Conservation (phyloP, 2,797 vertebrate species). For the Typhlichthys subterraneus region DNA sequence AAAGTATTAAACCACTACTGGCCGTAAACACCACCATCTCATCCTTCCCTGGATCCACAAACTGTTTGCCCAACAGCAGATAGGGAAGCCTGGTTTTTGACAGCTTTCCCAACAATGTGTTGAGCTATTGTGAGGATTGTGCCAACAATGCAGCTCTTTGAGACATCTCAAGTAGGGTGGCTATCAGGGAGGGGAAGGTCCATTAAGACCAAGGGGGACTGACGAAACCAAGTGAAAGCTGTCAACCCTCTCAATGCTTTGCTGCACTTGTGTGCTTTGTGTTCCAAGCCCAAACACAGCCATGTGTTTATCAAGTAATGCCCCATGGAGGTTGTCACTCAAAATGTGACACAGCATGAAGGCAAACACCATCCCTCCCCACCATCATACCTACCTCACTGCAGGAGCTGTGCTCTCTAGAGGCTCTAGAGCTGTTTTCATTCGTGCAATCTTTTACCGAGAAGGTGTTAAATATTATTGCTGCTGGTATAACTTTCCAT, state of each 20-base stretch:
- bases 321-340: conserved; percentile 62
- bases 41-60: conserved; percentile 56
- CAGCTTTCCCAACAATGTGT: conserved; percentile 61
- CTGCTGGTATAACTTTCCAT: too few species aligned
- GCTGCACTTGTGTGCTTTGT: conserved; percentile 53
- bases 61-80: conserved; percentile 60
- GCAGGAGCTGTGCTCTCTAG: conserved; percentile 57
- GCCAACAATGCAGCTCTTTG: conserved; percentile 57
- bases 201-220: conserved; percentile 64
- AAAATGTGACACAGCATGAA: conserved; percentile 73
- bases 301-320: conserved; percentile 65
- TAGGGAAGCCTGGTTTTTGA: conserved; percentile 65
- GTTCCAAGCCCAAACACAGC: conserved; percentile 57
- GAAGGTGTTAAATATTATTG: conserved; percentile 60
- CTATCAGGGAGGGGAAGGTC: conserved; percentile 11
- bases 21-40: conserved; percentile 76
- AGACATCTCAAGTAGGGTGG: conserved; percentile 66
- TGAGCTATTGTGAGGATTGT: conserved; percentile 58
- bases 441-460: conserved; percentile 72
- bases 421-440: conserved; percentile 55
- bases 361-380: conserved; percentile 56
- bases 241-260: conserved; percentile 63
- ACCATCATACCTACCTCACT: conserved; percentile 73
- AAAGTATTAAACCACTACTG: too few species aligned
- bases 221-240: conserved; percentile 63